Conservation (phyloP, 2,113 vertebrate genomes). For the Callithrix jacchus region DNA sequence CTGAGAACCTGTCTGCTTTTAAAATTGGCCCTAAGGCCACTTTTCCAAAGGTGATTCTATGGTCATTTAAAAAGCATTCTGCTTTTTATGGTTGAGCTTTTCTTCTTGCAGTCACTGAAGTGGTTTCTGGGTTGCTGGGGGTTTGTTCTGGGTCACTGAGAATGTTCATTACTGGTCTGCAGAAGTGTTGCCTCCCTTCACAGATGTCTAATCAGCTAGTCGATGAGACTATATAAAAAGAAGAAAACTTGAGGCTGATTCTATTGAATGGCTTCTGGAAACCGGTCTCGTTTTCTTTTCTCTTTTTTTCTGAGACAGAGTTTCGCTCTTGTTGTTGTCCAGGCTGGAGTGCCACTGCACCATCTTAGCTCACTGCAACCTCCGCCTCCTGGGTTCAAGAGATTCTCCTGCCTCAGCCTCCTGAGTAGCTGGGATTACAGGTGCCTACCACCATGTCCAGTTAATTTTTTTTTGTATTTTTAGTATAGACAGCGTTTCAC, state of each 20-base stretch:
- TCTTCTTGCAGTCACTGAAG: constrained; percentile 26
- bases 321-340: too few relatives aligned
- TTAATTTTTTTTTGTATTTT: too few relatives aligned
- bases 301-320: too few relatives aligned
- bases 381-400: too few relatives aligned
- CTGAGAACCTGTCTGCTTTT: constrained; percentile 30
- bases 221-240: not conserved
- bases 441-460: too few relatives aligned
- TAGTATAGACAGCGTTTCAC: too few relatives aligned
- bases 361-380: too few relatives aligned
- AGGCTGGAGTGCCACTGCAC: too few relatives aligned
- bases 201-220: constrained; percentile 10
- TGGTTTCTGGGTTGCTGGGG: constrained; percentile 50
- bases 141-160: constrained; percentile 40
- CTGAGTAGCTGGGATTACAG: too few relatives aligned
- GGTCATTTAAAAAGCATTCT: constrained; percentile 47
- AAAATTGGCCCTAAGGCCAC: constrained; percentile 44
- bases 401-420: too few relatives aligned
- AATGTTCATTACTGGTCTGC: constrained; percentile 18
- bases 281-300: not conserved
- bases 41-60: constrained; percentile 50
- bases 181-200: not conserved
- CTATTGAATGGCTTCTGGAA: not conserved
- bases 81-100: not conserved
- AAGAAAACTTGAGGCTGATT: not conserved